Conservation (phyloP, 2,888 invertebrate species). For the Zaprionus bogoriensis region DNA sequence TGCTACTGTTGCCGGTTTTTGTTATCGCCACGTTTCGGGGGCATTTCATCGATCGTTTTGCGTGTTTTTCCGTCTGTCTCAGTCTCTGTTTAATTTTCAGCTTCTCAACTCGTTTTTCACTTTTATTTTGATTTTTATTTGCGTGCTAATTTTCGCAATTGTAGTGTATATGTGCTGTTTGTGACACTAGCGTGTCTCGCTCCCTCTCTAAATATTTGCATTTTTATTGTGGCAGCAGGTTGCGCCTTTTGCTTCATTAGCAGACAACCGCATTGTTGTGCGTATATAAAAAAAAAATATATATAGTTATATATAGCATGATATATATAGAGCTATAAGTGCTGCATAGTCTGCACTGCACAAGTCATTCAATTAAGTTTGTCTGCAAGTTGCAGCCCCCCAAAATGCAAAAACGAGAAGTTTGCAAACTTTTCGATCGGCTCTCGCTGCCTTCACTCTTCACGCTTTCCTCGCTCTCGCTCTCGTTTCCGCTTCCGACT, state of each 20-base stretch:
- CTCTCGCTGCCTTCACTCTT: neutral
- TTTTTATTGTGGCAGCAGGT: conserved; percentile 59
- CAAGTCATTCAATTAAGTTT: conserved; percentile 68
- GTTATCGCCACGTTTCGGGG: conserved; percentile 48
- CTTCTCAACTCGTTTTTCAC: conserved; percentile 60
- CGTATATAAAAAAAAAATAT: too few species aligned
- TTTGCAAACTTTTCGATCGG: conserved; percentile 48
- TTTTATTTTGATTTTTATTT: conserved; percentile 54
- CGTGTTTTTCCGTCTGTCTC: conserved; percentile 38
- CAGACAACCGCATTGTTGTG: conserved; percentile 39
- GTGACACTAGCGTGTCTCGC: too few species aligned
- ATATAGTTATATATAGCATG: neutral
- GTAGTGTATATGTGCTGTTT: conserved; percentile 52
- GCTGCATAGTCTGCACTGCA: neutral
- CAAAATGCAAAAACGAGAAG: conserved; percentile 44
- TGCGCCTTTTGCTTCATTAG: conserved; percentile 63
- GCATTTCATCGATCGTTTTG: conserved; percentile 72
- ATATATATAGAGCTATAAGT: conserved; percentile 1
- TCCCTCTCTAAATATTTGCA: conserved; percentile 62
- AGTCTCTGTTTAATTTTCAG: conserved; percentile 68
- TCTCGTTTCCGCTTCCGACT: neutral
- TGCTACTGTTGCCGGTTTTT: too few species aligned
- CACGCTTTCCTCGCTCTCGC: neutral
- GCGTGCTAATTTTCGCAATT: conserved; percentile 75
- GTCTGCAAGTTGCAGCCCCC: conserved; percentile 27